Base-by-base conservation (phyloP, 2,888 invertebrate genomes). In the Stegophylla sp. region DNA sequence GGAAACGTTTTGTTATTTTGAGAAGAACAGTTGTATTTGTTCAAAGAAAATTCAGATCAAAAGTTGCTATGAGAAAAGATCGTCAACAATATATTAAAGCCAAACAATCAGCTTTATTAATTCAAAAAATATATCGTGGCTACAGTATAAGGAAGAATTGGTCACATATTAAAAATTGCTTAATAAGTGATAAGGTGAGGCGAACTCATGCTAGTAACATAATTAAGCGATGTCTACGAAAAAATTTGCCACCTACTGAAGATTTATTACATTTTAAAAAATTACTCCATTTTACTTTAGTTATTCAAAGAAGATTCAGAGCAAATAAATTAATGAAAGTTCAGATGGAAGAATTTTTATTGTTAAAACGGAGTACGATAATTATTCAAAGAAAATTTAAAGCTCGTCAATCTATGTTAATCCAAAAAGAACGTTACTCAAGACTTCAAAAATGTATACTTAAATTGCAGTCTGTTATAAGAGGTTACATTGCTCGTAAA, bases 11-110 rank as follows among this genome's bases (percentile, higher is more conserved):
- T 53, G 15, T 79, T 20, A 82, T 66, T 20, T 64, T 82, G 10
- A 79, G 59, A 74, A 63, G 69, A 45, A 64, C 81, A 2, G 20
- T 45, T 28, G n/a, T 83, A 13, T 73, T 64, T 43, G 34, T 83
- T 56, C 83, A 83, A 34, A 61, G 82, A 13, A 76, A 67, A 75
- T 83, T 77, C 28, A 79, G 83, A 66, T 81, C 75, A 0, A 82
- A 71, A 63, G 26, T 43, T 20, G 45, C 41, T 17, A 67, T 72
- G 76, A 53, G 48, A 73, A 63, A 13, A 28, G 64, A 82, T 3
- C 41, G 45, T 51, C 43, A 51, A 13, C 10, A 63, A 10, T 83
- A 26, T 41, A 28, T 69, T 10, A 26, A 41, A 41, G 23, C 53
- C 20, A 82, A 82, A 69, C 17, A 34, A 7, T 51, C 67, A 28